Evolutionary conservation across 1,140 invertebrate genomes (phyloP).

Genomic region (Drosophila tani): DNA sequence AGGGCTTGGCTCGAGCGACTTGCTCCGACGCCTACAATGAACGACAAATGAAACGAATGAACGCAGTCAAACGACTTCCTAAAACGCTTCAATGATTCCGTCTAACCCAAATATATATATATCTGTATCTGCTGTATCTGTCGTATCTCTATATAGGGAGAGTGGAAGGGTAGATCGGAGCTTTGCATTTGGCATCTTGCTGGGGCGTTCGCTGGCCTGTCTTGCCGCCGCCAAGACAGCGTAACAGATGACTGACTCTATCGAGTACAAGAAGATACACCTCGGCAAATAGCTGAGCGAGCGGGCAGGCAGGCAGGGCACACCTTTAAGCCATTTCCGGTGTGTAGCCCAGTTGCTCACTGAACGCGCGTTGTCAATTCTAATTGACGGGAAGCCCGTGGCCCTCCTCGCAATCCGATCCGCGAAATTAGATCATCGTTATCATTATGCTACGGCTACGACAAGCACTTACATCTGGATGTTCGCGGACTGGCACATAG

Average conservation of each 20-base stretch:
- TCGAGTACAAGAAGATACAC: conserved; percentile 26
- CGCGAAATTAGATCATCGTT: conserved; percentile 74
- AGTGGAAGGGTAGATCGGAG: conserved; percentile 20
- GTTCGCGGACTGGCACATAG: conserved; percentile 99
- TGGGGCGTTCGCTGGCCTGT: conserved; percentile 45
- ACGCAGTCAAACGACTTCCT: conserved; percentile 71
- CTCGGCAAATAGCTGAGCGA: conserved; percentile 39
- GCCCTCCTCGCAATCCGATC: conserved; percentile 65
- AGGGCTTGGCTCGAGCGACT: conserved; percentile 56
- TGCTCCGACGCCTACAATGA: conserved; percentile 69
- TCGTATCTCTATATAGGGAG: conserved; percentile 14
- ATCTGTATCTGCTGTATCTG: conserved; percentile 14
- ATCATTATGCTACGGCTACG: conserved; percentile 13
- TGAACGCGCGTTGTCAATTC: conserved; percentile 74
- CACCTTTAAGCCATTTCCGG: conserved; percentile 82
- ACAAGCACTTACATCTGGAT: conserved; percentile 97
- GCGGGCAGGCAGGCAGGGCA: conserved; percentile 46
- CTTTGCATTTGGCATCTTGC: conserved; percentile 66
- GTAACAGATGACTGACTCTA: conserved; percentile 70
- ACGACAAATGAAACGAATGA: conserved; percentile 53
- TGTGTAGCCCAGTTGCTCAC: conserved; percentile 80
- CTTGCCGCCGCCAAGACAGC: conserved; percentile 50
- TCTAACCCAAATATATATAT: conserved; percentile 66
- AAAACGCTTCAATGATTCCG: conserved; percentile 80
- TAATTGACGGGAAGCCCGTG: conserved; percentile 77